Evolutionary conservation across 2,113 vertebrate species (phyloP), one percentile per base, ranked within the genome.

Genomic region (Syngnathoides biaculeatus): DNA sequence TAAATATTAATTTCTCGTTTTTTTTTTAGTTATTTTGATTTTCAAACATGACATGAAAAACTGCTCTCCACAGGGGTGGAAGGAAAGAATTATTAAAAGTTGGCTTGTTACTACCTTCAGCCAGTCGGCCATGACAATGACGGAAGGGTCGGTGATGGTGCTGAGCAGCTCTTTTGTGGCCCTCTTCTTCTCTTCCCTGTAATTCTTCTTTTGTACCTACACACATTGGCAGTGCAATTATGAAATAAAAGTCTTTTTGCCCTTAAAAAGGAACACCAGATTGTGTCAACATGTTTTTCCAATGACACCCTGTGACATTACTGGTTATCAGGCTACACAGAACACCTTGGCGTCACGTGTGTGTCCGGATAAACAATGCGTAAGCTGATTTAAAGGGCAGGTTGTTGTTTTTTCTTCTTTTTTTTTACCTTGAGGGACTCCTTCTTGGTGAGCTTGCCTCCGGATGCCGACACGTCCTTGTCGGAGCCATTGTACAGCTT

Each of bases 171-270:
- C 97, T 84, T 98, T 98, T 0, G 97, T 95, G 22, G 97, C 97
- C 77, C 97, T 93, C 84, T 98, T 98, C 90, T 98, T 98, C 81
- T 98, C 97, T 78, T 99, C 96, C 73, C 96, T 93, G 87, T 99
- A 99, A 89, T 99, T 98, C 84, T 96, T 98, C 93, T 99, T 99
- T 88, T 99, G 97, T 65, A 99, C 97, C 97, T 99, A 75, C 39
- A 52, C 19, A 43, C 19, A 13, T 35, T 20, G 14, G 8, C 13
- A 59, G 9, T 59, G 1, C 24, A 22, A 58, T 62, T 35, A 35
- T 35, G 2, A 62, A 62, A 13, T 62, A 42, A 19, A n/a, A 39
- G 19, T 38, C 1, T 13, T 19, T 19, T 53, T 53, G 9, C 50
- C 30, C 14, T 14, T 11, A 22, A 13, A 22, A 20, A 12, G 11